A percentile compares a stretch with the other conserved stretches of the same genome.
Conservation (phyloP, 1,140 invertebrate species). For the Cotesia typhae region DNA sequence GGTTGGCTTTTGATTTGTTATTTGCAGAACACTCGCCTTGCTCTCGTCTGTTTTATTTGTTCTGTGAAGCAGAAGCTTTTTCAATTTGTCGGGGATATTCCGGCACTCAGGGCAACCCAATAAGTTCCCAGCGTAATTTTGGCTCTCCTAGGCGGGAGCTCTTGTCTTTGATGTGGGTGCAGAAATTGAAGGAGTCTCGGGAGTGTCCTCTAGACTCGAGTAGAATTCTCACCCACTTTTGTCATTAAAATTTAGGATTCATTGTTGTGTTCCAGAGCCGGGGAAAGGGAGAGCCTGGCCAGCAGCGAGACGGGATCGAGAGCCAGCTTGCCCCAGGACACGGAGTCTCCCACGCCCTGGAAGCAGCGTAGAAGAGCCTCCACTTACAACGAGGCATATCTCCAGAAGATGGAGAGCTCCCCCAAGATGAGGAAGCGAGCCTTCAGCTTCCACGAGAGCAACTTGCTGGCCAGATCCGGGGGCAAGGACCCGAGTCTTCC, state of each 20-base stretch:
- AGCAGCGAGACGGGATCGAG: conserved; percentile 52
- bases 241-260: too few relatives aligned
- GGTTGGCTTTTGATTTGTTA: too few relatives aligned
- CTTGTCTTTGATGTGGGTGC: not conserved
- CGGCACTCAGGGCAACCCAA: conserved; percentile 9
- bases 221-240: too few relatives aligned
- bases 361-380: conserved; percentile 64
- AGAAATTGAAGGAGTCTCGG: too few relatives aligned
- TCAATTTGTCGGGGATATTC: conserved; percentile 35
- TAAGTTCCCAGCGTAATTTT: conserved; percentile 12
- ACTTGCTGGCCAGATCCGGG: conserved; percentile 23
- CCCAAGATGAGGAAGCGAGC: conserved; percentile 60
- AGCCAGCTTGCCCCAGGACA: conserved; percentile 40
- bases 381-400: conserved; percentile 65
- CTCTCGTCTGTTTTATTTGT: not conserved
- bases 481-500: conserved; percentile 63
- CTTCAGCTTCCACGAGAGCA: conserved; percentile 65
- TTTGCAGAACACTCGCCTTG: not conserved
- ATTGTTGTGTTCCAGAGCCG: conserved; percentile 41
- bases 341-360: conserved; percentile 47
- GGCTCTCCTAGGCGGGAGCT: not conserved
- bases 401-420: conserved; percentile 54
- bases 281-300: conserved; percentile 49
- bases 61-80: conserved; percentile 23
- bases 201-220: too few relatives aligned